Evolutionary conservation across 2,888 invertebrate genomes (phyloP).

Genomic region (Macrophya annulata): DNA sequence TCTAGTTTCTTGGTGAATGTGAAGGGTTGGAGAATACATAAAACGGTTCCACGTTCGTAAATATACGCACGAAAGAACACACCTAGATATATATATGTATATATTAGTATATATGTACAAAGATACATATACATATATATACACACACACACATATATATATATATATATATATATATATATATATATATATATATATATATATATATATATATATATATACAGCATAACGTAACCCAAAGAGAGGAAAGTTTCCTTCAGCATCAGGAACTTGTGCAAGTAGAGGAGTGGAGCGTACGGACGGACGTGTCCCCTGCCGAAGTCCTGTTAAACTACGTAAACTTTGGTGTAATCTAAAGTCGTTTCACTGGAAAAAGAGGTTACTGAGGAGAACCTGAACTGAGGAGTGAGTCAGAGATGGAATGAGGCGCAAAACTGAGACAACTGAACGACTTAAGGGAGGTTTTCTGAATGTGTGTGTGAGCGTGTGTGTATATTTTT

Average conservation of each 20-base stretch:
- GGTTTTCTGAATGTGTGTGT: neutral
- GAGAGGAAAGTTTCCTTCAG: constrained; percentile 20
- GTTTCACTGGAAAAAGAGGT: constrained; percentile 48
- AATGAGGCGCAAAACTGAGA: neutral
- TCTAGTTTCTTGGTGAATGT: neutral
- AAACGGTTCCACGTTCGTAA: constrained; percentile 10
- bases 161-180: neutral
- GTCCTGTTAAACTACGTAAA: constrained; percentile 53
- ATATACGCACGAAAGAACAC: neutral
- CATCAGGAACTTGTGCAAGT: constrained; percentile 24
- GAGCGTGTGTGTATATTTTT: neutral
- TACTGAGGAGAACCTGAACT: neutral
- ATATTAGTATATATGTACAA: neutral
- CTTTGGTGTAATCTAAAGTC: constrained; percentile 50
- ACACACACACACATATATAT: no score
- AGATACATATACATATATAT: neutral
- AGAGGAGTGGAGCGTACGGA: neutral
- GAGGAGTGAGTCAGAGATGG: neutral
- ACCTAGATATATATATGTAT: neutral
- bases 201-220: neutral
- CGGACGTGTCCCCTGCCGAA: constrained; percentile 38
- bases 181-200: neutral
- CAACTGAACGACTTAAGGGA: neutral
- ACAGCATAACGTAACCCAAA: constrained; percentile 28
- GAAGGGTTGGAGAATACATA: neutral